A percentile compares a stretch with the other conserved stretches of the same genome.
phyloP scores from a whole-genome alignment of 2,888 invertebrate species.

The Molanna angustata region DNA sequence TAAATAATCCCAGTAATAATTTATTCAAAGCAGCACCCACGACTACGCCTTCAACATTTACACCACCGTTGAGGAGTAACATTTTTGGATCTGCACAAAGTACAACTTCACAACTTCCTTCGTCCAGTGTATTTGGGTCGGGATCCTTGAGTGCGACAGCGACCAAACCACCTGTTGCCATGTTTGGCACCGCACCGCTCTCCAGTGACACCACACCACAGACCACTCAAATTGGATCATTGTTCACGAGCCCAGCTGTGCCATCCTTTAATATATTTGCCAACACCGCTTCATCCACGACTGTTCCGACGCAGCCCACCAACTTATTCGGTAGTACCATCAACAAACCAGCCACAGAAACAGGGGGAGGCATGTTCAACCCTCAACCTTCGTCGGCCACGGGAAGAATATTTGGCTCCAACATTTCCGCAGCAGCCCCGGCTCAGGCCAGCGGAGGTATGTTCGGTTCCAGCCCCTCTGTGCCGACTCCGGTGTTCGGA shows the following conservation, averaged over 20 bases:
- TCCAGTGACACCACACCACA: not conserved
- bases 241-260: constrained; percentile 4
- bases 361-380: constrained; percentile 14
- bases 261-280: constrained; percentile 25
- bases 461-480: constrained; percentile 28
- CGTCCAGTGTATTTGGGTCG: constrained; percentile 19
- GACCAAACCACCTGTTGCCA: constrained; percentile 9
- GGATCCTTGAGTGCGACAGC: constrained; percentile 2
- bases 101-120: not conserved
- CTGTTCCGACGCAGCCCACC: constrained; percentile 1
- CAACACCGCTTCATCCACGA: constrained; percentile 4
- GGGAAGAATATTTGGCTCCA: constrained; percentile 18
- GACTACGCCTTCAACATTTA: constrained; percentile 14
- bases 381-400: constrained; percentile 14
- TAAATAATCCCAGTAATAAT: not conserved
- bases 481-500: constrained; percentile 26
- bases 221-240: constrained; percentile 4
- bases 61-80: constrained; percentile 8
- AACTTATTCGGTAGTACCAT: constrained; percentile 12
- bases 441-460: constrained; percentile 9
- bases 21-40: constrained; percentile 11
- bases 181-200: constrained; percentile 16
- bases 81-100: constrained; percentile 18
- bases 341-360: constrained; percentile 11
- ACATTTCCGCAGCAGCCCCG: constrained; percentile 12